These are phyloP conservation scores for Agriopis marginaria DNA, from an alignment of 2,888 invertebrate species.

Conservation along the genomic window DNA sequence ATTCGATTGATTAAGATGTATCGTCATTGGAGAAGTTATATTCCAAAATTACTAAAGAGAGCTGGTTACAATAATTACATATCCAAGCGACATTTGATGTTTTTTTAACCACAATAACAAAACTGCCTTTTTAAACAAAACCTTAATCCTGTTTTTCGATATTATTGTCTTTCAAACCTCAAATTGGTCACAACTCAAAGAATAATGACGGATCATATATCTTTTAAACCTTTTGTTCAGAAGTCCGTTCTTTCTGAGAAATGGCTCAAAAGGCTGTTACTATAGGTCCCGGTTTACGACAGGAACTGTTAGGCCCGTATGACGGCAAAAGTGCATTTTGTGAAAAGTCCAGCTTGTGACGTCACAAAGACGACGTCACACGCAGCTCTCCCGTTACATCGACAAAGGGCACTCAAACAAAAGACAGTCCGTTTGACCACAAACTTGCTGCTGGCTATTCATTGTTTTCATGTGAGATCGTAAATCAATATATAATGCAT, in stretches of 20 bases:
- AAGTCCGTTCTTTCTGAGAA: slow-evolving; percentile 76
- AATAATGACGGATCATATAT: slow-evolving; percentile 76
- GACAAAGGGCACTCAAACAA: slow-evolving; percentile 73
- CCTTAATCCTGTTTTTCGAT: slow-evolving; percentile 56
- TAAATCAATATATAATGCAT: slow-evolving; percentile 65
- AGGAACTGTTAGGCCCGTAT: slow-evolving; percentile 77
- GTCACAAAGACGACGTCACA: slow-evolving; percentile 73
- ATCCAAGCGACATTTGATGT: not conserved
- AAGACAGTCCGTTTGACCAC: slow-evolving; percentile 71
- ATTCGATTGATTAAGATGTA: not conserved
- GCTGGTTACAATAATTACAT: not conserved
- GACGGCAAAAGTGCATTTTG: slow-evolving; percentile 81
- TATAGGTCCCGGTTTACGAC: slow-evolving; percentile 81
- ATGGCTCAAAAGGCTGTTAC: slow-evolving; percentile 57
- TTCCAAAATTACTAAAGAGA: not conserved
- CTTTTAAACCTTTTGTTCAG: slow-evolving; percentile 71
- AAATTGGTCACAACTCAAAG: slow-evolving; percentile 74
- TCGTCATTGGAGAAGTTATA: too few species aligned
- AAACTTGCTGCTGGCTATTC: slow-evolving; percentile 72
- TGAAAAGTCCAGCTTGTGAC: slow-evolving; percentile 71
- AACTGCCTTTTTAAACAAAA: slow-evolving; percentile 59
- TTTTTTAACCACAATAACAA: slow-evolving; percentile 64
- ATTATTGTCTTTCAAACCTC: slow-evolving; percentile 76
- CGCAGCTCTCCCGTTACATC: slow-evolving; percentile 68
- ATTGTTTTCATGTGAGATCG: slow-evolving; percentile 60